Percentiles rank a stretch among this genome's conserved stretches.
Evolutionary conservation across 2,888 invertebrate species (phyloP).

Genomic region (Helicoverpa assulta): DNA sequence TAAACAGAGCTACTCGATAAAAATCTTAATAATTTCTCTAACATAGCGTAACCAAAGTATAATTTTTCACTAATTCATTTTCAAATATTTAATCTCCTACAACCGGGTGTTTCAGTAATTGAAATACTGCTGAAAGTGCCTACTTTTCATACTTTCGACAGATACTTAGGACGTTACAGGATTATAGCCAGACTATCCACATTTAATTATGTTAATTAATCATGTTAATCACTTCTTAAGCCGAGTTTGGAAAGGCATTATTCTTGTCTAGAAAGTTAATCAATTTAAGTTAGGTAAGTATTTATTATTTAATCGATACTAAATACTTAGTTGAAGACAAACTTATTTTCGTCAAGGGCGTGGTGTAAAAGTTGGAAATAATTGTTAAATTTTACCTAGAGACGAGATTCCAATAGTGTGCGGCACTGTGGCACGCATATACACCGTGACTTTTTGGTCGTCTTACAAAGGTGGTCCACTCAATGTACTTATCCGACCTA

Average conservation of each 20-base stretch:
- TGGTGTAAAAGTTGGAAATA: too few species aligned
- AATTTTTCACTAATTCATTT: constrained; percentile 3
- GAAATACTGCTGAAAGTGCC: background rate
- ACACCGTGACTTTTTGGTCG: too few species aligned
- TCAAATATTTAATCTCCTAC: constrained; percentile 29
- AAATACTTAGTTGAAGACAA: too few species aligned
- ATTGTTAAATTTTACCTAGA: too few species aligned
- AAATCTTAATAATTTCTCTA: background rate
- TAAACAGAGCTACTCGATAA: background rate
- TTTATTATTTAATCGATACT: constrained; percentile 1
- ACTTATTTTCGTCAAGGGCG: too few species aligned
- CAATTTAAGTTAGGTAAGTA: constrained; percentile 8
- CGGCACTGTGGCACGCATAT: too few species aligned
- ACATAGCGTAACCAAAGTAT: constrained; percentile 2
- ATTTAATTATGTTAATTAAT: constrained; percentile 13
- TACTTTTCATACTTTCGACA: constrained; percentile 21
- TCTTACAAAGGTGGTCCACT: too few species aligned
- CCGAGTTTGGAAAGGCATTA: background rate
- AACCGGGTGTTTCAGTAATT: constrained; percentile 27
- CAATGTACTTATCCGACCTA: too few species aligned
- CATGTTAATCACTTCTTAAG: constrained; percentile 15
- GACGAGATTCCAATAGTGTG: too few species aligned
- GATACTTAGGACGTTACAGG: constrained; percentile 6
- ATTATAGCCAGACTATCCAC: constrained; percentile 16
- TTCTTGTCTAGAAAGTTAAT: constrained; percentile 15